phyloP scores from a whole-genome alignment of 1,140 invertebrate genomes.

The Papilio xuthus region DNA sequence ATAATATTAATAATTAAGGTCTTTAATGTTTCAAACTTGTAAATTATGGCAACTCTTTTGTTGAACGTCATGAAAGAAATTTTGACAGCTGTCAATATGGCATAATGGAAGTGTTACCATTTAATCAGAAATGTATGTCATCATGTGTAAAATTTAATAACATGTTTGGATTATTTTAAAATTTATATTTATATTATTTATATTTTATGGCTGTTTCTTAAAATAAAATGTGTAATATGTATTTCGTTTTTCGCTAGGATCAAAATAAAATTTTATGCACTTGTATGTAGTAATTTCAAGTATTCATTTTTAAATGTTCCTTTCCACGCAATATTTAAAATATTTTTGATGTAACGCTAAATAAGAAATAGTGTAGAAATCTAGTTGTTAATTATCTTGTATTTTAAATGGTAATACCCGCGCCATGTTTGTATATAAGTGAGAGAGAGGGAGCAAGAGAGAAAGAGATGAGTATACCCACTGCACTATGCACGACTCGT shows the following conservation, averaged over 20 bases:
- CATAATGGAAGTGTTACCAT: background rate
- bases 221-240: background rate
- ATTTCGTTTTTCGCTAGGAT: background rate
- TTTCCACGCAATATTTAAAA: slow-evolving; percentile 15
- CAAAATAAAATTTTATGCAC: background rate
- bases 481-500: slow-evolving; percentile 73
- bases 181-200: background rate
- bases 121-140: background rate
- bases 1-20: slow-evolving; percentile 39
- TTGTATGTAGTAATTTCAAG: background rate
- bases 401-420: slow-evolving; percentile 44
- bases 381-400: slow-evolving; percentile 11
- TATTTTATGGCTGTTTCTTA: too few relatives aligned
- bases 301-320: slow-evolving; percentile 3
- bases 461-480: slow-evolving; percentile 42
- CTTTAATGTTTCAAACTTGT: slow-evolving; percentile 10
- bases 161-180: background rate
- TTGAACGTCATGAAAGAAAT: background rate
- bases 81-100: background rate
- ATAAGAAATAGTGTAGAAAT: background rate
- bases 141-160: background rate
- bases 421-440: slow-evolving; percentile 66
- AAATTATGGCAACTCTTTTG: slow-evolving; percentile 7
- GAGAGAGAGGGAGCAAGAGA: slow-evolving; percentile 44
- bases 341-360: background rate